phyloP scores from a whole-genome alignment of 1,140 invertebrate species.

The Samia ricini region DNA sequence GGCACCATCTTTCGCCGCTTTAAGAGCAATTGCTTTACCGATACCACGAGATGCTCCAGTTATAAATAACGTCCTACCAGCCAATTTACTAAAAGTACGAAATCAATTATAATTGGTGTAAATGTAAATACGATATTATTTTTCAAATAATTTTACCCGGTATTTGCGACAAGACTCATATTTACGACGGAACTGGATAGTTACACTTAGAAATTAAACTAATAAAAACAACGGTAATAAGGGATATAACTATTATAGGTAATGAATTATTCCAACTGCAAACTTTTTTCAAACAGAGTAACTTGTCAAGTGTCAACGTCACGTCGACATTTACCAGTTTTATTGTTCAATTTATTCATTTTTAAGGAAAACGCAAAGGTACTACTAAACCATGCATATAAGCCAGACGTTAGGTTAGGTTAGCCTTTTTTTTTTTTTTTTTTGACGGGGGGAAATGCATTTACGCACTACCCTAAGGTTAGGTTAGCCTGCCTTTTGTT shows the following conservation, averaged over 20 bases:
- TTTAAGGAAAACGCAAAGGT: no score
- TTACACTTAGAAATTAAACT: background rate
- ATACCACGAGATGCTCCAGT: slow-evolving; percentile 98
- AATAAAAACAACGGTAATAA: background rate
- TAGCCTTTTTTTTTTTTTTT: no score
- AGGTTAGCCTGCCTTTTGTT: no score
- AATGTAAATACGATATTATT: background rate
- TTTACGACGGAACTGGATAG: slow-evolving; percentile 12
- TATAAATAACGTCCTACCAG: slow-evolving; percentile 95
- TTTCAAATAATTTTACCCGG: slow-evolving; percentile 48
- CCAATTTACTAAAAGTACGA: slow-evolving; percentile 85
- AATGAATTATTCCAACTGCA: background rate
- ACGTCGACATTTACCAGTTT: background rate
- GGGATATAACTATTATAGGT: background rate
- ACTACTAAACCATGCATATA: no score
- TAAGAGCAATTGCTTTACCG: slow-evolving; percentile 97
- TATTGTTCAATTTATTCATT: no score
- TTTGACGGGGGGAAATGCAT: no score
- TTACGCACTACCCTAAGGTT: no score
- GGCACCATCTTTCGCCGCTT: slow-evolving; percentile 95
- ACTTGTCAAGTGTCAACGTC: slow-evolving; percentile 5
- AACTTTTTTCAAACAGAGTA: slow-evolving; percentile 1
- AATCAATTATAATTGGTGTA: background rate
- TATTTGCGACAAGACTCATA: slow-evolving; percentile 73
- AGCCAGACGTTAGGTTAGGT: no score